phyloP scores from a whole-genome alignment of 2,888 invertebrate species.

The Julus scanicus region DNA sequence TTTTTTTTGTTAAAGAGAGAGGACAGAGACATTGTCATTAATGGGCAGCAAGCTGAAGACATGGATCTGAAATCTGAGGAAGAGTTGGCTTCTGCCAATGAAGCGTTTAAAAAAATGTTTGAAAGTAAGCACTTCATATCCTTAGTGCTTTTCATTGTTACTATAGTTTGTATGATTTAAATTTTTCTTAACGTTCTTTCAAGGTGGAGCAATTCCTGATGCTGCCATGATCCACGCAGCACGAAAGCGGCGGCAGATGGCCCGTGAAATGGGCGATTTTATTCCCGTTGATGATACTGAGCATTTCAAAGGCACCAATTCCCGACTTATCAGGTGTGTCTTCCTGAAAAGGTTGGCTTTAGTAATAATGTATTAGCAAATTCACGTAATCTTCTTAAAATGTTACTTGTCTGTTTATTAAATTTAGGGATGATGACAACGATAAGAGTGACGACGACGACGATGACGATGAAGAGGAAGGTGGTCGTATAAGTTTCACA shows the following conservation, averaged over 20 bases:
- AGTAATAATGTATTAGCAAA: neutral
- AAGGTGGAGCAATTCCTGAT: constrained; percentile 92
- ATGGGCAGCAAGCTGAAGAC: constrained; percentile 60
- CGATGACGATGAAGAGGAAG: constrained; percentile 78
- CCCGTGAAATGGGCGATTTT: constrained; percentile 82
- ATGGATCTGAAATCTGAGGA: constrained; percentile 59
- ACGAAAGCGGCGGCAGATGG: constrained; percentile 92
- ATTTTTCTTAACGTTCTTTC: constrained; percentile 2
- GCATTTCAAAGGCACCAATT: constrained; percentile 62
- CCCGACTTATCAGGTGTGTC: constrained; percentile 74
- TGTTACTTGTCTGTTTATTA: constrained; percentile 9
- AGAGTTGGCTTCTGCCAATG: constrained; percentile 66
- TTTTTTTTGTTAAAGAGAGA: constrained; percentile 60
- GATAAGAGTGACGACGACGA: constrained; percentile 79
- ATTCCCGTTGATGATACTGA: constrained; percentile 70
- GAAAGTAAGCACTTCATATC: constrained; percentile 71
- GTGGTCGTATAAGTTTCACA: constrained; percentile 84
- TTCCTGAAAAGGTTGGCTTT: neutral
- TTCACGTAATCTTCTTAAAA: neutral
- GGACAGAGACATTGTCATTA: constrained; percentile 68
- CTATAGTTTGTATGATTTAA: neutral
- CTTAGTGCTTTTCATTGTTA: constrained; percentile 49
- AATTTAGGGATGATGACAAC: constrained; percentile 38
- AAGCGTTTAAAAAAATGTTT: constrained; percentile 81
- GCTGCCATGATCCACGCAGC: constrained; percentile 98